Evolutionary conservation across 1,140 invertebrate genomes (phyloP).

Genomic region (Neodiprion virginianus): DNA sequence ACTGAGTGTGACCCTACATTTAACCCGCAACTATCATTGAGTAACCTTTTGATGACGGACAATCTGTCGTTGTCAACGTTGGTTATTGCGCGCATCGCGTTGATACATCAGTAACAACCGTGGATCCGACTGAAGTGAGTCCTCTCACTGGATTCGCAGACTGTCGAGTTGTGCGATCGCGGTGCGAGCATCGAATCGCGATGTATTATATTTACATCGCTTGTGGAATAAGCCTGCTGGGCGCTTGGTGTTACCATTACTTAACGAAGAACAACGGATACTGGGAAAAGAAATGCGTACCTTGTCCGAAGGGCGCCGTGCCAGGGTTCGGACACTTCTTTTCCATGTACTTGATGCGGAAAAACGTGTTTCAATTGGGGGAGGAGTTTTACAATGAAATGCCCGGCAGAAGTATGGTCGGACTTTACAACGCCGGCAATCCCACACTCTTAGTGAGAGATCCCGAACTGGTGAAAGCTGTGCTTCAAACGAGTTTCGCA

Average conservation of each 20-base stretch:
- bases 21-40: too few relatives aligned
- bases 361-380: constrained; percentile 19
- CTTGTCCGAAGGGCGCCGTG: constrained; percentile 39
- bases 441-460: constrained; percentile 50
- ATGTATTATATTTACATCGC: too few relatives aligned
- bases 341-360: constrained; percentile 19
- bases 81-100: too few relatives aligned
- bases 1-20: too few relatives aligned
- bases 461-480: constrained; percentile 46
- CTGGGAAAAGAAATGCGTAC: constrained; percentile 55
- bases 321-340: constrained; percentile 30
- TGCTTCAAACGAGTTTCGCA: constrained; percentile 49
- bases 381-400: constrained; percentile 28
- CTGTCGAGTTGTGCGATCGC: too few relatives aligned
- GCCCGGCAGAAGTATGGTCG: constrained; percentile 38
- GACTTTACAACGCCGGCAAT: constrained; percentile 41
- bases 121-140: too few relatives aligned
- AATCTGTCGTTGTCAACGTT: too few relatives aligned
- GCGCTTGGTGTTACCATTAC: constrained; percentile 29
- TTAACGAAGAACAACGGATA: constrained; percentile 45
- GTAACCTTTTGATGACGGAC: too few relatives aligned
- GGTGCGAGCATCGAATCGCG: too few relatives aligned
- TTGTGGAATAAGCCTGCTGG: too few relatives aligned
- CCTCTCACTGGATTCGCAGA: too few relatives aligned
- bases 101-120: too few relatives aligned